phyloP scores from a whole-genome alignment of 2,797 vertebrate genomes.

The Passerculus sandwichensis region DNA sequence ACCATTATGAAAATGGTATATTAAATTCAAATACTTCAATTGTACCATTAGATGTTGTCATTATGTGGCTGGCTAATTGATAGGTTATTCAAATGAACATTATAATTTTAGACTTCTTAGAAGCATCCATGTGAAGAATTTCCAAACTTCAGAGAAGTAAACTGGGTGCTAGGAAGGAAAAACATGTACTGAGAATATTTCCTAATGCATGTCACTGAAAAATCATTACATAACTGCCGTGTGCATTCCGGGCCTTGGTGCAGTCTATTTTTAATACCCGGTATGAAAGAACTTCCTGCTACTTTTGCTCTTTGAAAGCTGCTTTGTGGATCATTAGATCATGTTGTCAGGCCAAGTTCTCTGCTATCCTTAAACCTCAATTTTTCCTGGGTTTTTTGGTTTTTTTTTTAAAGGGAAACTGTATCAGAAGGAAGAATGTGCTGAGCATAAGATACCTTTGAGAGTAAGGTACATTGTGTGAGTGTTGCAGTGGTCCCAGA shows the following conservation, averaged over 20 bases:
- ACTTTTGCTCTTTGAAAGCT: slow-evolving; percentile 61
- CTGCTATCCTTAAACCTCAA: neutral
- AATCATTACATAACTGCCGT: slow-evolving; percentile 43
- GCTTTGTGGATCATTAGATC: slow-evolving; percentile 25
- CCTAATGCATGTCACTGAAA: slow-evolving; percentile 44
- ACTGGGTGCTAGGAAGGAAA: slow-evolving; percentile 24
- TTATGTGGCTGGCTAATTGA: slow-evolving; percentile 62
- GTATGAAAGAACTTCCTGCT: slow-evolving; percentile 64
- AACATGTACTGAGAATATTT: slow-evolving; percentile 49
- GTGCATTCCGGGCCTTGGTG: slow-evolving; percentile 57
- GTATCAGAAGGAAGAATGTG: neutral
- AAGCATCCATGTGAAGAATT: slow-evolving; percentile 19
- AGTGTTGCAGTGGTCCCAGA: neutral
- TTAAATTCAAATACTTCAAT: slow-evolving; percentile 50
- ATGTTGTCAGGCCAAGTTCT: neutral
- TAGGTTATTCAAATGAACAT: slow-evolving; percentile 54
- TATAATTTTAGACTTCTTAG: slow-evolving; percentile 50
- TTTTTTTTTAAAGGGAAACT: neutral
- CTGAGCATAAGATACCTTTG: neutral
- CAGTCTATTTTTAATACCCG: slow-evolving; percentile 65
- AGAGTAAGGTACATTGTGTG: neutral
- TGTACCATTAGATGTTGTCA: slow-evolving; percentile 53
- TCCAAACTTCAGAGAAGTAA: slow-evolving; percentile 17
- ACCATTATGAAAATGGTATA: slow-evolving; percentile 41
- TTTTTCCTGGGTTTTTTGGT: neutral